These are phyloP conservation scores for Virgularia gustaviana DNA, from an alignment of 92 coral and sea anemone species.

Conservation along the genomic window DNA sequence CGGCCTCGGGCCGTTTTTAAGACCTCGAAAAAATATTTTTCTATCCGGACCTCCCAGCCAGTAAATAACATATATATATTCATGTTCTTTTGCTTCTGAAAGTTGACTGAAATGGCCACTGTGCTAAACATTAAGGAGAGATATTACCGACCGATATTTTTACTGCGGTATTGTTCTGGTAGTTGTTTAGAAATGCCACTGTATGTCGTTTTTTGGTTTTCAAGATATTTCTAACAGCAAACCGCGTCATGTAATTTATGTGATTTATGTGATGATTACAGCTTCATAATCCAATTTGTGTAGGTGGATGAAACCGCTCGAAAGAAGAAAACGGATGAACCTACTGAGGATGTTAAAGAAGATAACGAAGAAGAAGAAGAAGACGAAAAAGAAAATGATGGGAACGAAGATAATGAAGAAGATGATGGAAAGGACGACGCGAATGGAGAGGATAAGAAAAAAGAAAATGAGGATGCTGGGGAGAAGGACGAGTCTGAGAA, in stretches of 20 bases:
- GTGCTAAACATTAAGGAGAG: not conserved
- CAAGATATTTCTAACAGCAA: not conserved
- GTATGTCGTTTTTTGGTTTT: not conserved
- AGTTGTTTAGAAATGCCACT: not conserved
- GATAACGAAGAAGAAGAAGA: conserved; percentile 56
- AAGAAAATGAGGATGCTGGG: conserved; percentile 22
- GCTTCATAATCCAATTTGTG: not conserved
- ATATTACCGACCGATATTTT: too few relatives aligned
- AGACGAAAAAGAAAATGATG: conserved; percentile 32
- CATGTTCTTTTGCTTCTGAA: too few relatives aligned
- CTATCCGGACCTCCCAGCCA: too few relatives aligned
- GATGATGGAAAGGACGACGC: conserved; percentile 44
- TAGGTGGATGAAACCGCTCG: conserved; percentile 75
- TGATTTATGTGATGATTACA: not conserved
- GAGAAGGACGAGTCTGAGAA: conserved; percentile 37
- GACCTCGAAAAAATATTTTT: too few relatives aligned
- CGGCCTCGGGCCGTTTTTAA: too few relatives aligned
- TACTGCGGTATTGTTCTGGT: too few relatives aligned
- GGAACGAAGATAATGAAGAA: conserved; percentile 48
- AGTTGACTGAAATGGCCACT: not conserved
- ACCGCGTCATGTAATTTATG: not conserved
- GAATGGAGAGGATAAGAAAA: conserved; percentile 21
- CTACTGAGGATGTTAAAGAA: conserved; percentile 70
- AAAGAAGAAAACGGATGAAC: conserved; percentile 94
- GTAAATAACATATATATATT: too few relatives aligned